Percentiles rank a stretch among this genome's conserved stretches.
phyloP scores from a whole-genome alignment of 2,888 invertebrate species.

The Carabus problematicus region DNA sequence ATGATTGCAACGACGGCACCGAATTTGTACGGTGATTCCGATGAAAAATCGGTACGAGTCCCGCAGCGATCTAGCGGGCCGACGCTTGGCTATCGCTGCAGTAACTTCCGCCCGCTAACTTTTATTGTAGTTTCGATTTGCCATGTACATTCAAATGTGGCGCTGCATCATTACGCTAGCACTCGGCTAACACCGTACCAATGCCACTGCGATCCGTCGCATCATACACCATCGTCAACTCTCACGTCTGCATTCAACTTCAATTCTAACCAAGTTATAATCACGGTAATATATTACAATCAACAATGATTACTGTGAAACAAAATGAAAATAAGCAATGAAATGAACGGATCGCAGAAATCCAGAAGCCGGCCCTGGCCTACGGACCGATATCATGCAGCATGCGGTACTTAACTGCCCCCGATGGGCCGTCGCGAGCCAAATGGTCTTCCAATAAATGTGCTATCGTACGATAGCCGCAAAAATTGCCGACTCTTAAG shows the following conservation, averaged over 20 bases:
- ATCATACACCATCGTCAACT: no score
- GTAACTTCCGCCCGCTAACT: slow-evolving; percentile 38
- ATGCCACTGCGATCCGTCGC: no score
- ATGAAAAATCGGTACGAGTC: slow-evolving; percentile 7
- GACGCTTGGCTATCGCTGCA: slow-evolving; percentile 27
- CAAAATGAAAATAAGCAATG: no score
- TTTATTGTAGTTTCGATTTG: slow-evolving; percentile 40
- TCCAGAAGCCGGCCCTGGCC: no score
- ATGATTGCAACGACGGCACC: slow-evolving; percentile 23
- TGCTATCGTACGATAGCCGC: slow-evolving; percentile 26
- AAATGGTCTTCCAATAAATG: slow-evolving; percentile 36
- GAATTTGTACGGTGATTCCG: slow-evolving; percentile 18
- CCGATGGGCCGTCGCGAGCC: slow-evolving; percentile 17
- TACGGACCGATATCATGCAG: no score
- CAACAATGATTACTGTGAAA: no score
- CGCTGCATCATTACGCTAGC: no score
- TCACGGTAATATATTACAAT: no score
- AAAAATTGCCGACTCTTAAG: not conserved
- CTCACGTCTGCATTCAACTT: no score
- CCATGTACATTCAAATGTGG: slow-evolving; percentile 41
- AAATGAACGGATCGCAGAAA: no score
- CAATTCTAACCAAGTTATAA: no score
- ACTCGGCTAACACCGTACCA: no score
- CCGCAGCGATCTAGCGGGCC: not conserved
- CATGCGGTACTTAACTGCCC: slow-evolving; percentile 17